Base-by-base conservation (phyloP, 2,888 invertebrate species). In the Hemithea aestivaria region DNA sequence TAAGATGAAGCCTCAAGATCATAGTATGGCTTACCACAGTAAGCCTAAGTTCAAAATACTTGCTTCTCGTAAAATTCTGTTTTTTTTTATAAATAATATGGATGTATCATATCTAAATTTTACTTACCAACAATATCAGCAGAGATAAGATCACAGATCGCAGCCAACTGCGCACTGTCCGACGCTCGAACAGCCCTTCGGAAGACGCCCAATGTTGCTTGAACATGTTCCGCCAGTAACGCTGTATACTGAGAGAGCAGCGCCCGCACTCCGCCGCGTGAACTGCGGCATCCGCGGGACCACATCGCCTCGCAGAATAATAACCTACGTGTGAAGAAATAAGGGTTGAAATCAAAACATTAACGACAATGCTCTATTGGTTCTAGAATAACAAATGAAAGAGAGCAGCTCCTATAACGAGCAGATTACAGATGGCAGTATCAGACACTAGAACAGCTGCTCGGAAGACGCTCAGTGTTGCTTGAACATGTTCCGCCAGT, bases 251-350 rank as follows among this genome's bases (percentile, higher is more conserved):
- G 78, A 0, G 77, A 70, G 23, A 87, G 52, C 0, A 88, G 58
- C 0, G 69, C 66, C 0, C 73, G 67, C 5, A 82, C 87, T 0
- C 80, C 83, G 10, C 80, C 79, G 6, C 87, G 71, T 0, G 79
- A 71, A 23, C 71, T 63, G 1, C 78, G 70, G 0, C 82, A 84
- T 9, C 85, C 85, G 1, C 83, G 73, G 0, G 62, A 57, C 82
- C 84, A 84, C 83, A 84, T 84, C 20, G 81, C 82, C 54, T 87
- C 87, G 46, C 83, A 79, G 52, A 88, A 84, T 27, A 88, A 42
- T 35, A 88, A 48, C 44, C 87, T 87, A n/a, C n/a, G n/a, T n/a
- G n/a, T n/a, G n/a, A n/a, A n/a, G n/a, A n/a, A n/a, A n/a, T n/a
- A n/a, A n/a, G n/a, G n/a, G n/a, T n/a, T n/a, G n/a, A n/a, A n/a